Conservation (phyloP, 2,888 invertebrate species). For the Geophilus truncorum region DNA sequence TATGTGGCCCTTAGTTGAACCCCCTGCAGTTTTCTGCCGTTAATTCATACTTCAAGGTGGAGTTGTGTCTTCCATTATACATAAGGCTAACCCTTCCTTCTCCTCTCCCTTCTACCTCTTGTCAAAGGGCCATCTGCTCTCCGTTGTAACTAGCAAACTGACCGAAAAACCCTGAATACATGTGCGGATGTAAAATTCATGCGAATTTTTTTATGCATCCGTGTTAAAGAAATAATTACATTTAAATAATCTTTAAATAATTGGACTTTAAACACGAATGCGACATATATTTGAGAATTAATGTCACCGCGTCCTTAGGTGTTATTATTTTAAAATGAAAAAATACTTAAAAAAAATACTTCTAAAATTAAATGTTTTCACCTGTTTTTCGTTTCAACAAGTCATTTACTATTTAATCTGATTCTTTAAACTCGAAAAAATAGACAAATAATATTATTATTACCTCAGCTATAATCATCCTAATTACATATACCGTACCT, state of each 20-base stretch:
- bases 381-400: not conserved
- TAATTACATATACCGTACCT: too few relatives aligned
- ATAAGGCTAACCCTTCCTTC: slow-evolving; percentile 1
- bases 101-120: not conserved
- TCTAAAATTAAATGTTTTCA: too few relatives aligned
- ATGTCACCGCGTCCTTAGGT: not conserved
- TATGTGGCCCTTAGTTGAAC: slow-evolving; percentile 16
- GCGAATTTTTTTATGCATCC: not conserved
- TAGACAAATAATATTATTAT: not conserved
- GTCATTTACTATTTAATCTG: not conserved
- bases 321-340: not conserved
- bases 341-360: too few relatives aligned
- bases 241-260: not conserved
- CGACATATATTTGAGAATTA: not conserved
- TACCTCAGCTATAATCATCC: not conserved
- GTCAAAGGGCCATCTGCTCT: slow-evolving; percentile 21
- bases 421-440: not conserved
- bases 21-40: slow-evolving; percentile 18
- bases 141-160: not conserved
- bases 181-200: not conserved
- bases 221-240: not conserved
- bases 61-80: slow-evolving; percentile 22
- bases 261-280: not conserved
- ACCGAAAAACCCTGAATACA: not conserved
- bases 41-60: slow-evolving; percentile 27